Conservation (phyloP, 2,797 vertebrate species). For the Nothura maculosa region DNA sequence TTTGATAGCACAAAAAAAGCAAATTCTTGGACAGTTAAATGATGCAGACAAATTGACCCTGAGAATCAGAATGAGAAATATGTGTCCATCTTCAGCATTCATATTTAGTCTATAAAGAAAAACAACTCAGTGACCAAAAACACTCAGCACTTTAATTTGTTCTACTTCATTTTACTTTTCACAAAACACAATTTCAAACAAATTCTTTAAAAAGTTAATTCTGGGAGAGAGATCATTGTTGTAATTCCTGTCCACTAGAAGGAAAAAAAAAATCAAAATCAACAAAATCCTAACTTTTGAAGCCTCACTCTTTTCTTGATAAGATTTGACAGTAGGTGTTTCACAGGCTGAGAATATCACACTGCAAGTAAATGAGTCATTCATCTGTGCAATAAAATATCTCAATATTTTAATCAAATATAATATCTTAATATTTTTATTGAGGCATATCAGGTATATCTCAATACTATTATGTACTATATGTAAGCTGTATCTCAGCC, state of each 20-base stretch:
- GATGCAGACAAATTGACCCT: neutral
- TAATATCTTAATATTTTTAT: neutral
- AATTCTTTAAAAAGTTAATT: neutral
- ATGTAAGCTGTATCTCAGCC: rapidly evolving
- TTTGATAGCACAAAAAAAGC: neutral
- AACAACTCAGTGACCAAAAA: neutral
- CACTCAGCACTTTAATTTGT: neutral
- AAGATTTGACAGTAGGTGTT: neutral
- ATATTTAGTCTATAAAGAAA: neutral
- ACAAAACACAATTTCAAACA: neutral
- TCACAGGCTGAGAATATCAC: neutral
- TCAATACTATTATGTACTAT: rapidly evolving
- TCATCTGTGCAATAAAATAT: neutral
- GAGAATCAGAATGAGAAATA: neutral
- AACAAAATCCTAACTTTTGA: neutral
- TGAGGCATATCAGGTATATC: neutral
- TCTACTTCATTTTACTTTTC: neutral
- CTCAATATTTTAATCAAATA: neutral
- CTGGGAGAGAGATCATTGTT: neutral
- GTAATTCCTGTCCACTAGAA: neutral
- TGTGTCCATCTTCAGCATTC: neutral
- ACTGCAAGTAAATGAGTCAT: neutral
- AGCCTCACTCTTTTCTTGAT: neutral
- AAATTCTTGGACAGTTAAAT: neutral
- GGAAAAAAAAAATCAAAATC: rapidly evolving